Conservation (phyloP, 2,113 vertebrate genomes). For the Phyllostomus discolor region DNA sequence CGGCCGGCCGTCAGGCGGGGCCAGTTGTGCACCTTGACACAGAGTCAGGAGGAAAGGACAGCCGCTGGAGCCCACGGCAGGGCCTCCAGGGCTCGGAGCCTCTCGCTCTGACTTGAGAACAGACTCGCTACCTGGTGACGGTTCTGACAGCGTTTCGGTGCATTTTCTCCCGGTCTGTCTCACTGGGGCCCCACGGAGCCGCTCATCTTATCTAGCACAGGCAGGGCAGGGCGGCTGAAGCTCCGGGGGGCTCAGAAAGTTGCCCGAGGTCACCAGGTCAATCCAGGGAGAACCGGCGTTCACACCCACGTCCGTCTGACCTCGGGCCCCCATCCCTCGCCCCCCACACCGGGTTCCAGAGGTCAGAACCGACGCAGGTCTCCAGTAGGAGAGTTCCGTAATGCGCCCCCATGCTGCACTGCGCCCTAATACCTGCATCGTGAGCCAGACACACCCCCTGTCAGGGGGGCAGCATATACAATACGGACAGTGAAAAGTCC, state of each 20-base stretch:
- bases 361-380: neutral
- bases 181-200: neutral
- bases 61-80: neutral
- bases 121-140: neutral
- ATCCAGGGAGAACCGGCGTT: neutral
- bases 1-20: neutral
- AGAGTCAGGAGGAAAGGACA: too few species aligned
- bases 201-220: neutral
- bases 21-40: neutral
- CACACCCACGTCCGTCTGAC: neutral
- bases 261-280: neutral
- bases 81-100: fast-evolving
- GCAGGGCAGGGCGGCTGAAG: neutral
- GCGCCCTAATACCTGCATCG: neutral
- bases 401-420: neutral
- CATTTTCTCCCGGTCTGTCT: neutral
- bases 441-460: too few species aligned
- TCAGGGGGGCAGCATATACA: neutral
- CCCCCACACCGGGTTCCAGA: neutral
- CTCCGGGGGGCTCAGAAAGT: neutral
- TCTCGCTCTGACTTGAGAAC: neutral
- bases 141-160: neutral
- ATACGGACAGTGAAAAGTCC: too few species aligned
- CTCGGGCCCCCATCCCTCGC: neutral
- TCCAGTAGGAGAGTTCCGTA: neutral